A percentile compares a stretch with the other conserved stretches of the same genome.
Evolutionary conservation across 2,797 vertebrate genomes (phyloP).

Genomic region (Sebastes hubbsi): DNA sequence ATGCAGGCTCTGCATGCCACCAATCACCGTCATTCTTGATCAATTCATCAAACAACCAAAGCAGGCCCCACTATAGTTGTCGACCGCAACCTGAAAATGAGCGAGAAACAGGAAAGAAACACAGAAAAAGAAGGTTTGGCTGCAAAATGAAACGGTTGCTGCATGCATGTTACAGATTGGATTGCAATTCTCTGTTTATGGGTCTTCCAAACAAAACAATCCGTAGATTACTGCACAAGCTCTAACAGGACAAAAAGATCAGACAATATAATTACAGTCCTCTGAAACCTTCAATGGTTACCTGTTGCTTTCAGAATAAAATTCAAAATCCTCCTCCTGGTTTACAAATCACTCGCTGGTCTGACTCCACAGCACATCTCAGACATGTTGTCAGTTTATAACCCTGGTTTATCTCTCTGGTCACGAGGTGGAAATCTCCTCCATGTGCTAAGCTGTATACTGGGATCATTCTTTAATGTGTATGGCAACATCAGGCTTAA

Average conservation of each 20-base stretch:
- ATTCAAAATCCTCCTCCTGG: no score
- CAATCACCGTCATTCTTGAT: neutral
- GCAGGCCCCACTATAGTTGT: neutral
- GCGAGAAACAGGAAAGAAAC: neutral
- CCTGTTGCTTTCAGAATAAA: neutral
- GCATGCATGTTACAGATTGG: neutral
- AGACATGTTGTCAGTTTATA: no score
- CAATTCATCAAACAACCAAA: neutral
- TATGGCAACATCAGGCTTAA: no score
- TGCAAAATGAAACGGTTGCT: neutral
- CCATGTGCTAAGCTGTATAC: no score
- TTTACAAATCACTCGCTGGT: no score
- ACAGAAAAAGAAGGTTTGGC: neutral
- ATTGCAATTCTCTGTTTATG: neutral
- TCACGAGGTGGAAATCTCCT: no score
- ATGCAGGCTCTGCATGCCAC: neutral
- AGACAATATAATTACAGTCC: neutral
- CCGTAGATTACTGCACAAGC: neutral
- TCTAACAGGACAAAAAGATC: neutral
- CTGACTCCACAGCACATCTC: no score
- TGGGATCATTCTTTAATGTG: no score
- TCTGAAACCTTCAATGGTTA: neutral
- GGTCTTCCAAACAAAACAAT: neutral
- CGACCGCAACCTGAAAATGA: neutral
- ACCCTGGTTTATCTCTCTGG: no score